A percentile compares a stretch with the other conserved stretches of the same genome.
phyloP scores from a whole-genome alignment of 2,888 invertebrate genomes.

The Panopea generosa region DNA sequence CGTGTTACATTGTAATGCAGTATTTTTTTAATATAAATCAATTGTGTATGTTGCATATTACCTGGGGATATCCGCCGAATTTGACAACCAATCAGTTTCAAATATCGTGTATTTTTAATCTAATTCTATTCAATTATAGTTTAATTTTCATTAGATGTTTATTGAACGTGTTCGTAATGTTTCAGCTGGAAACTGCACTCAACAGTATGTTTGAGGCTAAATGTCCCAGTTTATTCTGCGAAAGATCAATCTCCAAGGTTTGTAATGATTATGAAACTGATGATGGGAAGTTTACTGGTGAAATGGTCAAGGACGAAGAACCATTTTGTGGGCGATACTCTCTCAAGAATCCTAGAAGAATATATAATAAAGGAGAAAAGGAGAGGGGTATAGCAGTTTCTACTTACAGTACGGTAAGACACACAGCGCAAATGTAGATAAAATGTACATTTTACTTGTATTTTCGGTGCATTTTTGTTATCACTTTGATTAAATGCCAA shows the following conservation, averaged over 20 bases:
- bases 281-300: constrained; percentile 25
- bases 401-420: constrained; percentile 45
- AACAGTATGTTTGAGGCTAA: constrained; percentile 47
- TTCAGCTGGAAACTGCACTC: no score
- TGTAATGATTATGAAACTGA: constrained; percentile 45
- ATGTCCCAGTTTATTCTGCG: constrained; percentile 43
- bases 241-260: background rate
- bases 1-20: no score
- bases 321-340: constrained; percentile 65
- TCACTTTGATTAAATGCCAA: no score
- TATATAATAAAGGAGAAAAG: constrained; percentile 36
- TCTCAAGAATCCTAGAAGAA: constrained; percentile 52
- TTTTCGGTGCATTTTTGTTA: no score
- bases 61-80: no score
- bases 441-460: background rate
- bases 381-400: constrained; percentile 42
- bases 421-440: background rate
- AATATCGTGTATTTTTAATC: no score
- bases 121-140: no score
- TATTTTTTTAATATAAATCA: no score
- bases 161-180: no score
- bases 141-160: no score
- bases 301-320: constrained; percentile 47
- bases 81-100: no score
- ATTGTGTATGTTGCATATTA: no score